A percentile compares a stretch with the other conserved stretches of the same genome.
Conservation (phyloP, 35 echinoderm and acorn worm species). For the Heliocidaris erythrogramma region DNA sequence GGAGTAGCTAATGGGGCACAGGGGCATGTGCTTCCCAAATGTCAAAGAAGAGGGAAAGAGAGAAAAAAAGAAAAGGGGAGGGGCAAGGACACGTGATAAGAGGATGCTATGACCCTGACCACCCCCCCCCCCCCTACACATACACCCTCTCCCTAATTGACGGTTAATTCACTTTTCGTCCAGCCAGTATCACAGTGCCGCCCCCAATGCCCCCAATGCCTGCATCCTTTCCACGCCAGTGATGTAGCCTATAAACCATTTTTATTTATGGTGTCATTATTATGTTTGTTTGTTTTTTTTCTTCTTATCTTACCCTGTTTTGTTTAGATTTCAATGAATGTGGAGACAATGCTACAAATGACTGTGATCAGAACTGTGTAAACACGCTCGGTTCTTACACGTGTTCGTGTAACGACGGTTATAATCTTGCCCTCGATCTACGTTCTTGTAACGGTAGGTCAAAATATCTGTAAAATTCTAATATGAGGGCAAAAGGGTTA, state of each 20-base stretch:
- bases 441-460: not conserved
- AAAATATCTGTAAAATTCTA: not conserved
- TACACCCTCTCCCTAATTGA: no score
- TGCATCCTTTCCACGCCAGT: no score
- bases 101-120: not conserved
- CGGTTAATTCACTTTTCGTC: not conserved
- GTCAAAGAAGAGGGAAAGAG: no score
- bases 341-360: not conserved
- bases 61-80: no score
- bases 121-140: no score
- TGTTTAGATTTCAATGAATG: not conserved
- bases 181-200: no score
- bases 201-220: no score
- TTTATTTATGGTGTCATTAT: not conserved
- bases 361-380: not conserved
- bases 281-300: not conserved
- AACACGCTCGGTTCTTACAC: constrained; percentile 3
- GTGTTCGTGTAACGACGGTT: constrained; percentile 26
- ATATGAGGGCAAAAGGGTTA: no score
- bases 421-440: not conserved
- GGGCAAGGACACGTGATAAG: not conserved
- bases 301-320: not conserved
- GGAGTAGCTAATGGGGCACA: no score
- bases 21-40: no score
- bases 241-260: not conserved